A percentile compares a stretch with the other conserved stretches of the same genome.
phyloP scores from a whole-genome alignment of 1,140 invertebrate species.

The Mamestra configurata region DNA sequence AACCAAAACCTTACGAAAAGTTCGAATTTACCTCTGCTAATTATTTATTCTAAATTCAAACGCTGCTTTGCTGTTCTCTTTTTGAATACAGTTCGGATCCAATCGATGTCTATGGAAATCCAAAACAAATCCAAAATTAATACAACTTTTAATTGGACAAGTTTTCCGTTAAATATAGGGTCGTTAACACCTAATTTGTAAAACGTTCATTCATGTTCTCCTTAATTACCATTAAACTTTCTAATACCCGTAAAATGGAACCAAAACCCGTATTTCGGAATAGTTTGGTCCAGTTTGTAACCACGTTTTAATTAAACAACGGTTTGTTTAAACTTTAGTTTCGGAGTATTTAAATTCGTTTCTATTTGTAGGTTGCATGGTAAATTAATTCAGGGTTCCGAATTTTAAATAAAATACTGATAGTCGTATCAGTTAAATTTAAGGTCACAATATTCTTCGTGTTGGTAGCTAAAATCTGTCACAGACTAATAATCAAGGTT shows the following conservation, averaged over 20 bases:
- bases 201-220: conserved; percentile 4
- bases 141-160: neutral
- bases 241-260: neutral
- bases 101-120: neutral
- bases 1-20: too few relatives aligned
- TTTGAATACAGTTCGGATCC: neutral
- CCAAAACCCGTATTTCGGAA: neutral
- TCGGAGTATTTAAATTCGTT: neutral
- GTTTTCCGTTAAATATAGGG: neutral
- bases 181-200: conserved; percentile 19
- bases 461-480: too few relatives aligned
- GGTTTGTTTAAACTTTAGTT: neutral
- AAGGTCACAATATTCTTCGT: too few relatives aligned
- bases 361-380: neutral
- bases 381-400: too few relatives aligned
- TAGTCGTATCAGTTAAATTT: neutral
- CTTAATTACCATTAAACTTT: neutral
- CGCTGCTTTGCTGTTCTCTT: neutral
- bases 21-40: too few relatives aligned
- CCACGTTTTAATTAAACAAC: neutral
- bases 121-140: neutral
- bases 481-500: too few relatives aligned
- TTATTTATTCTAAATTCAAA: neutral
- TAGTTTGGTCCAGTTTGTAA: neutral
- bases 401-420: neutral